Evolutionary conservation across 2,797 vertebrate genomes (phyloP).

Genomic region (Moxostoma hubbsi): DNA sequence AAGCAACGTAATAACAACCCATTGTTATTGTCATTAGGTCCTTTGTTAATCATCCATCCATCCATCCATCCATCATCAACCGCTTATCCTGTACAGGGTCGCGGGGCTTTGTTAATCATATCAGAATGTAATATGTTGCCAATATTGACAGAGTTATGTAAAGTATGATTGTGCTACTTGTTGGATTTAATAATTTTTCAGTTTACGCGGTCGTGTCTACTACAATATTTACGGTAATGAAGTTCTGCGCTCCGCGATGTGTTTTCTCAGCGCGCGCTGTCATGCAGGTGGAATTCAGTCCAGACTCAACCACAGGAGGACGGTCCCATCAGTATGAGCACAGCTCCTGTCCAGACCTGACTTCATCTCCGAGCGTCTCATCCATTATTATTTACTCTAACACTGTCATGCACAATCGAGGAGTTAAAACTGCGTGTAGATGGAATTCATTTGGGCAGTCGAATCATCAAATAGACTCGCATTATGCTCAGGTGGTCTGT

Average conservation of each 20-base stretch:
- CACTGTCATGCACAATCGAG: constrained; percentile 9
- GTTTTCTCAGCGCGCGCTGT: constrained; percentile 69
- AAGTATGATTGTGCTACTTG: background rate
- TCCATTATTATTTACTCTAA: background rate
- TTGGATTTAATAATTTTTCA: background rate
- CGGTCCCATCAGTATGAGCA: background rate
- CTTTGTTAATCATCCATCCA: no score
- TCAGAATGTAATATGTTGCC: background rate
- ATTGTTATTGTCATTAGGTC: no score
- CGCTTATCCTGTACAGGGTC: no score
- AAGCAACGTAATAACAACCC: no score
- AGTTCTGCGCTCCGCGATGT: constrained; percentile 48
- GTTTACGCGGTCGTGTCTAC: constrained; percentile 34
- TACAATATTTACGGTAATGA: constrained; percentile 58
- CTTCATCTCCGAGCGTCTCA: background rate
- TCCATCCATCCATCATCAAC: no score
- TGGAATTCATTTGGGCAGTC: constrained; percentile 1
- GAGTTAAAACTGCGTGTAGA: constrained; percentile 3
- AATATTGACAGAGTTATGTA: background rate
- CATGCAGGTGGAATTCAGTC: constrained; percentile 79
- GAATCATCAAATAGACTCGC: constrained; percentile 12
- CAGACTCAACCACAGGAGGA: constrained; percentile 5
- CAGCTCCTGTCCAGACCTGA: constrained; percentile 2
- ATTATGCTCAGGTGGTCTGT: constrained; percentile 38
- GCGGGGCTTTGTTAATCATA: no score